phyloP scores from a whole-genome alignment of 2,888 invertebrate species.

The Pseudococcus viburni region DNA sequence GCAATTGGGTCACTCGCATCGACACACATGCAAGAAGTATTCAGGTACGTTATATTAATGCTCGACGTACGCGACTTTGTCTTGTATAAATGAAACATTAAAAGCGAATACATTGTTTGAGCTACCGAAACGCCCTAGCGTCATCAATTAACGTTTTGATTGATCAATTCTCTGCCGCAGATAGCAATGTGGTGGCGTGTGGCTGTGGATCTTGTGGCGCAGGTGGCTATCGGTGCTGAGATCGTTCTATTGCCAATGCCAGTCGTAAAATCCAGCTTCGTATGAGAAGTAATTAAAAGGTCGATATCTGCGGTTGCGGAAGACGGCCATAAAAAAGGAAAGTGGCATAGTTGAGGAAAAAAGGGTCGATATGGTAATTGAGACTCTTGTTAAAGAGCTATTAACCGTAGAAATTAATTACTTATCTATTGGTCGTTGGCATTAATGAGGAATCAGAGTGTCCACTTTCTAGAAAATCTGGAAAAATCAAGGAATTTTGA shows the following conservation, averaged over 20 bases:
- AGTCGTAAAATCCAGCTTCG: background rate
- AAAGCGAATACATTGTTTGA: slow-evolving; percentile 40
- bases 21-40: slow-evolving; percentile 62
- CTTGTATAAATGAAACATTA: slow-evolving; percentile 58
- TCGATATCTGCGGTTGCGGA: background rate
- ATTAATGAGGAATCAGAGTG: background rate
- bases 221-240: background rate
- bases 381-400: background rate
- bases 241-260: too few species aligned
- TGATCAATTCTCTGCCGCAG: background rate
- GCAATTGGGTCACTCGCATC: slow-evolving; percentile 63
- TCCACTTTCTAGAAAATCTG: too few species aligned
- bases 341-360: background rate
- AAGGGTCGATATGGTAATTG: too few species aligned
- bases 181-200: background rate
- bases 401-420: background rate
- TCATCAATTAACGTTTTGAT: slow-evolving; percentile 53
- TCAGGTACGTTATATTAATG: slow-evolving; percentile 58
- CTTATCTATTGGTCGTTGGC: background rate
- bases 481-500: too few species aligned
- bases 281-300: background rate
- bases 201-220: background rate
- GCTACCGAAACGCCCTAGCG: slow-evolving; percentile 28
- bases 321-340: slow-evolving; percentile 13
- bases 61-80: slow-evolving; percentile 26